phyloP scores from a whole-genome alignment of 23 tunicate species.

The Oikopleura albicans region DNA sequence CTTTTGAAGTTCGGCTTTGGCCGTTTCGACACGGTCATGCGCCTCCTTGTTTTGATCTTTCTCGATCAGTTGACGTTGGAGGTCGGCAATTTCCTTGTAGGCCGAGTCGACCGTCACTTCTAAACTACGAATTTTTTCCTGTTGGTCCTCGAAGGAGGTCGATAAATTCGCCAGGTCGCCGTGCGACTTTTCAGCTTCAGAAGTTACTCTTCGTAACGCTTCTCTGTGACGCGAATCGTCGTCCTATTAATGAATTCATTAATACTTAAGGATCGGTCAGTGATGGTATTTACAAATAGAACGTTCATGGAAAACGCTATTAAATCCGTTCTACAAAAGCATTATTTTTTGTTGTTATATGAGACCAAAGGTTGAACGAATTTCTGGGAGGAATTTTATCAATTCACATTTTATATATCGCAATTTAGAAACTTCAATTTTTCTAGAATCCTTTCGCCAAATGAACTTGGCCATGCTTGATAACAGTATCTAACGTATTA shows the following conservation, averaged over 20 bases:
- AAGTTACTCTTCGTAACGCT: background rate
- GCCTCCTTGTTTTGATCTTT: slow-evolving; percentile 4
- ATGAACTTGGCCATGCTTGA: too few relatives aligned
- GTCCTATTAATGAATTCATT: background rate
- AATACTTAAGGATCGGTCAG: too few relatives aligned
- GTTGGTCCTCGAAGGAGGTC: background rate
- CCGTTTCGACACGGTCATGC: background rate
- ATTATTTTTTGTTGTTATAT: too few relatives aligned
- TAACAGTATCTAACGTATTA: too few relatives aligned
- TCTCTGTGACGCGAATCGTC: background rate
- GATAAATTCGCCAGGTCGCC: background rate
- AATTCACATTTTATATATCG: too few relatives aligned
- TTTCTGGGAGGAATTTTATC: too few relatives aligned
- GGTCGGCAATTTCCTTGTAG: slow-evolving; percentile 14
- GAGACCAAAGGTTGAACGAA: too few relatives aligned
- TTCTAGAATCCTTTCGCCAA: too few relatives aligned
- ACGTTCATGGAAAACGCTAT: too few relatives aligned
- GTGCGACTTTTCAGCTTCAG: background rate
- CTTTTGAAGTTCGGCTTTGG: background rate
- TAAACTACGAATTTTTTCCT: background rate
- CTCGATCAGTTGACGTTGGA: background rate
- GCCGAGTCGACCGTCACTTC: slow-evolving; percentile 16
- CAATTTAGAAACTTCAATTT: too few relatives aligned
- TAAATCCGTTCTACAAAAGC: too few relatives aligned
- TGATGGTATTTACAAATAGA: too few relatives aligned